Percentiles rank a stretch among this genome's conserved stretches.
Conservation (phyloP, 1,140 invertebrate species). For the Potamilus streckersoni region DNA sequence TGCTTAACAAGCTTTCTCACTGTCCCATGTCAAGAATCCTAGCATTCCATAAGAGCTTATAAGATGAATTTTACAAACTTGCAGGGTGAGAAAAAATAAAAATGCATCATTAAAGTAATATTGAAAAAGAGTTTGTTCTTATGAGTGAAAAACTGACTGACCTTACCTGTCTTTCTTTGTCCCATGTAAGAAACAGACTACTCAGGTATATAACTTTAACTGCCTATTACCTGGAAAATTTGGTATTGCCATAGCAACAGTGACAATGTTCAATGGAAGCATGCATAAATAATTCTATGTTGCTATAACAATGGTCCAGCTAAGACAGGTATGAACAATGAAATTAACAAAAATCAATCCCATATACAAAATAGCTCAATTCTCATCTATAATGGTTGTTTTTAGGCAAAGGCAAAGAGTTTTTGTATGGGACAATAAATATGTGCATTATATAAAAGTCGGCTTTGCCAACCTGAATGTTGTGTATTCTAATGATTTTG, state of each 20-base stretch:
- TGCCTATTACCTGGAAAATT: constrained; percentile 47
- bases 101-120: no score
- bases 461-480: not conserved
- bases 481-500: not conserved
- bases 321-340: constrained; percentile 45
- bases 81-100: no score
- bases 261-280: constrained; percentile 49
- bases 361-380: constrained; percentile 7
- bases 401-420: constrained; percentile 1
- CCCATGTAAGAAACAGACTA: no score
- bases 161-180: no score
- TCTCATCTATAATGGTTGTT: not conserved
- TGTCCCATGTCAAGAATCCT: no score
- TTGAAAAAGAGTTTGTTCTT: no score
- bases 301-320: constrained; percentile 51
- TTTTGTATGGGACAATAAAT: not conserved
- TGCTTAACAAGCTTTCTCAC: no score
- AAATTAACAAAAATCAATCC: constrained; percentile 48
- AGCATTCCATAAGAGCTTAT: no score
- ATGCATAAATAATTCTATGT: constrained; percentile 56
- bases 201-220: no score
- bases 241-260: constrained; percentile 52
- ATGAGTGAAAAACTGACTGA: no score
- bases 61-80: no score
- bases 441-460: not conserved